Conservation (phyloP, 2,888 invertebrate genomes). For the Cosmia pyralina region DNA sequence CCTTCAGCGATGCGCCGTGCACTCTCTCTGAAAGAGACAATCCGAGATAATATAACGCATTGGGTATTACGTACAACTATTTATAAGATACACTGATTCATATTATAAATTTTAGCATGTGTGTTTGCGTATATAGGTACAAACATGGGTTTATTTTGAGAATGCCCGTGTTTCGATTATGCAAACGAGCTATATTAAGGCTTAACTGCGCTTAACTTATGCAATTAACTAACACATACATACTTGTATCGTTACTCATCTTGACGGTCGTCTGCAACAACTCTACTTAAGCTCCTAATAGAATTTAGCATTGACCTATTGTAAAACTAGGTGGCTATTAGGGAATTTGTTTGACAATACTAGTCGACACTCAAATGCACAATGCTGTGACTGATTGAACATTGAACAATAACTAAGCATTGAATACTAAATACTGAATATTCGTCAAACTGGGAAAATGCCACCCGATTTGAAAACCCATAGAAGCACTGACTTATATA, state of each 20-base stretch:
- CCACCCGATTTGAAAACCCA: not conserved
- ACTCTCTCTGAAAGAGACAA: slow-evolving; percentile 81
- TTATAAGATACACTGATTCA: slow-evolving; percentile 61
- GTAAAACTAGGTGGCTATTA: slow-evolving; percentile 30
- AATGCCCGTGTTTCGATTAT: slow-evolving; percentile 45
- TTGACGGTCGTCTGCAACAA: not conserved
- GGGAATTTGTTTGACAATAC: slow-evolving; percentile 40
- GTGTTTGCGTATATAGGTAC: slow-evolving; percentile 8
- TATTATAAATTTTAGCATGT: slow-evolving; percentile 36
- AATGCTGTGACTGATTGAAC: slow-evolving; percentile 31
- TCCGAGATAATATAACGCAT: slow-evolving; percentile 37
- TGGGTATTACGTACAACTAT: slow-evolving; percentile 43
- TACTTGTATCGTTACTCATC: slow-evolving; percentile 28
- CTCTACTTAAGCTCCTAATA: slow-evolving; percentile 8
- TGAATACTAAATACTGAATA: slow-evolving; percentile 8
- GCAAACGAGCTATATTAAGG: slow-evolving; percentile 20
- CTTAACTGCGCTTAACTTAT: slow-evolving; percentile 26
- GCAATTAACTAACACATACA: slow-evolving; percentile 28
- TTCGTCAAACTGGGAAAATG: slow-evolving; percentile 32
- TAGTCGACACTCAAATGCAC: not conserved
- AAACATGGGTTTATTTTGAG: slow-evolving; percentile 58
- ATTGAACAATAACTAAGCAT: slow-evolving; percentile 23
- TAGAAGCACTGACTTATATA: too few species aligned
- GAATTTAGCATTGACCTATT: slow-evolving; percentile 28
- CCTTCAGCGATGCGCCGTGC: slow-evolving; percentile 77